A percentile compares a stretch with the other conserved stretches of the same genome.
These are phyloP conservation scores for Callaeas wilsoni DNA, from an alignment of 2,113 vertebrate species.

Conservation along the genomic window DNA sequence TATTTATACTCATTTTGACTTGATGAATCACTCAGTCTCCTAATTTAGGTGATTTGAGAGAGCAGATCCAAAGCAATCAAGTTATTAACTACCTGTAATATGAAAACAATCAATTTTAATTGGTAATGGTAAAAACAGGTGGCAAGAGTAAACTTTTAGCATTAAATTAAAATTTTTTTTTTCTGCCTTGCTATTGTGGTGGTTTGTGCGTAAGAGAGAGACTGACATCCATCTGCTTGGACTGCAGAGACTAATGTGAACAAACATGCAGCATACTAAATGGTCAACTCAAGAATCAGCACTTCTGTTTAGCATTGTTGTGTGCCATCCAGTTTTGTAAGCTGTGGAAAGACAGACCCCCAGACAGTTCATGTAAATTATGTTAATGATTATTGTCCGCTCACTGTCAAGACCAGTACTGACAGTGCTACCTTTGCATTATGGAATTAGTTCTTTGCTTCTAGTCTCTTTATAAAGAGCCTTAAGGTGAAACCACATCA, in stretches of 20 bases:
- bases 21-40: neutral
- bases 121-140: constrained; percentile 22
- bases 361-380: constrained; percentile 12
- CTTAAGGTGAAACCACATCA: neutral
- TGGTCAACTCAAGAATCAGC: neutral
- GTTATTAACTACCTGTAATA: neutral
- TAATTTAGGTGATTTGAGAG: neutral
- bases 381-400: neutral
- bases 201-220: neutral
- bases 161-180: constrained; percentile 7
- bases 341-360: neutral
- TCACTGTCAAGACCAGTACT: neutral
- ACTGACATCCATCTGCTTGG: constrained; percentile 49
- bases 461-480: neutral
- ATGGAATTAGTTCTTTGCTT: neutral
- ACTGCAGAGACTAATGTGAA: constrained; percentile 16
- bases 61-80: neutral
- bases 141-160: neutral
- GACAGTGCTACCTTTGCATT: neutral
- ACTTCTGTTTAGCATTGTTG: neutral
- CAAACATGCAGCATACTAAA: constrained; percentile 19
- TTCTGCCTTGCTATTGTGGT: neutral
- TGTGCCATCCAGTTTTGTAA: neutral
- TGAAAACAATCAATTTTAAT: neutral
- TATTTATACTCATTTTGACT: neutral